Percentiles rank a stretch among this genome's conserved stretches.
Evolutionary conservation across 64 coral and sea anemone genomes (phyloP).

Genomic region (Porites lutea): DNA sequence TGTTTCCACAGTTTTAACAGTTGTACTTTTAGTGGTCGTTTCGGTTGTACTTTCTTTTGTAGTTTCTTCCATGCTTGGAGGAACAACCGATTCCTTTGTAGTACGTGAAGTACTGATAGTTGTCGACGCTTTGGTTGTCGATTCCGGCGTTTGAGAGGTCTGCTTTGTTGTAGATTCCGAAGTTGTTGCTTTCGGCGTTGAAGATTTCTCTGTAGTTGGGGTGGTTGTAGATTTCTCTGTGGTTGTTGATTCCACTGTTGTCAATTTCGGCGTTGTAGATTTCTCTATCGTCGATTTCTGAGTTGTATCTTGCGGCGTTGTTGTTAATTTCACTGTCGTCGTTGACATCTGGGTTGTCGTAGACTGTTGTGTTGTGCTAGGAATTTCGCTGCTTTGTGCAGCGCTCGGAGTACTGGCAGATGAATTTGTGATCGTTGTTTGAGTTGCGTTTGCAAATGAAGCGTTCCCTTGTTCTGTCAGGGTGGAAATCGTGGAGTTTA

Average conservation of each 20-base stretch:
- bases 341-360: slow-evolving; percentile 33
- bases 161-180: slow-evolving; percentile 36
- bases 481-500: slow-evolving; percentile 16
- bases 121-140: slow-evolving; percentile 39
- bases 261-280: slow-evolving; percentile 25
- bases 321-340: slow-evolving; percentile 27
- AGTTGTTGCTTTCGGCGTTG: slow-evolving; percentile 65
- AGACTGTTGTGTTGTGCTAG: slow-evolving; percentile 43
- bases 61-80: not conserved
- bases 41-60: not conserved
- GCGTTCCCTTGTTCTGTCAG: not conserved
- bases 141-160: not conserved
- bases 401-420: not conserved
- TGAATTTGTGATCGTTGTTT: slow-evolving; percentile 5
- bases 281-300: not conserved
- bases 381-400: not conserved
- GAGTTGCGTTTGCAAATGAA: not conserved
- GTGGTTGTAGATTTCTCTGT: slow-evolving; percentile 13
- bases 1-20: slow-evolving; percentile 20
- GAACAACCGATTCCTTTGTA: not conserved
- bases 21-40: not conserved
- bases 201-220: not conserved
- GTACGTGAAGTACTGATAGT: not conserved
- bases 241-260: slow-evolving; percentile 53
- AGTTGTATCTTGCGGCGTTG: slow-evolving; percentile 49